Evolutionary conservation across 2,888 invertebrate genomes (phyloP), one percentile per base, ranked within the genome.

Genomic region (Muscina levida): DNA sequence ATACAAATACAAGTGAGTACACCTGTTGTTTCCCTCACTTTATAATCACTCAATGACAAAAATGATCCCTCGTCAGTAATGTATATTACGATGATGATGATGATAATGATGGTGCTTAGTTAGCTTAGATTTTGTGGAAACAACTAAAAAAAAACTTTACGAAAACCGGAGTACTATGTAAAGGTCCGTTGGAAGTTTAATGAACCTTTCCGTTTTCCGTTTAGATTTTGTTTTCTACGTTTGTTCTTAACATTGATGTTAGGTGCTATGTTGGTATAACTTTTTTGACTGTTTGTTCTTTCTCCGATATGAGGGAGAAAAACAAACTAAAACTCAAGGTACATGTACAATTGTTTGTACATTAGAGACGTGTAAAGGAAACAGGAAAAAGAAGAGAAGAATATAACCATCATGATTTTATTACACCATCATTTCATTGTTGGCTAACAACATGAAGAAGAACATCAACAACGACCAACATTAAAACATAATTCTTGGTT

Each of bases 101-200:
- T 44, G 42, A 62, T 44, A 22, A 42, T 13, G 62, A 48, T 39
- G 67, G 66, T 66, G 17, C 39, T 37, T n/a, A n/a, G 48, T 48
- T 68, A 59, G 17, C 66, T 31, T 31, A 5, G 3, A 5, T 48
- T 74, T 37, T 53, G 6, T 37, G 48, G 15, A 67, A 62, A 72
- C 51, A 53, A 24, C 67, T 3, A 53, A 53, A 22, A 22, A 17
- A 39, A 26, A 17, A n/a, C n/a, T n/a, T n/a, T n/a, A n/a, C 31
- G 24, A 73, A 77, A 68, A 67, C 39, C 53, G 22, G 53, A 13
- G 24, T 5, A n/a, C 59, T 39, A 39, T 53, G 76, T 79, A 79
- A 84, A 81, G 78, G 83, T 83, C 79, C 82, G 82, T 82, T 82
- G 84, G 82, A 71, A 85, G 87, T 87, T 88, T 87, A 87, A 87